A percentile compares a stretch with the other conserved stretches of the same genome.
phyloP scores from a whole-genome alignment of 2,113 vertebrate species.

The Bostrychus sinensis region DNA sequence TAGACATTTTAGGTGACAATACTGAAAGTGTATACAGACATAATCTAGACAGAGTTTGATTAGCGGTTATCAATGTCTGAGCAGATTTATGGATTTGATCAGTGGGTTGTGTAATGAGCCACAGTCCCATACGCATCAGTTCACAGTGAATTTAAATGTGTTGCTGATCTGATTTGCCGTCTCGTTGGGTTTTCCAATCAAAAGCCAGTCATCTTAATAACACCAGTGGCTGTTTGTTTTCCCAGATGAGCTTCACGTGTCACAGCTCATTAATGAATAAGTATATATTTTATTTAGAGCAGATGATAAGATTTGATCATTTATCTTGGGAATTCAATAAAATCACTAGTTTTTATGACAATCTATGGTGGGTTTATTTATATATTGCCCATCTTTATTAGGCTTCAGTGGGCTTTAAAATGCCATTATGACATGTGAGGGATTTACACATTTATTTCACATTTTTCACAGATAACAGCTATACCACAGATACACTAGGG shows the following conservation, averaged over 20 bases:
- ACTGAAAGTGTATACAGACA: neutral
- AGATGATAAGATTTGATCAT: neutral
- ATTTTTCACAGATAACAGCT: neutral
- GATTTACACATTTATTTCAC: neutral
- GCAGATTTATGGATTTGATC: neutral
- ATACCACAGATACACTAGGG: neutral
- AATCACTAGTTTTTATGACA: neutral
- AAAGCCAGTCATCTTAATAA: neutral
- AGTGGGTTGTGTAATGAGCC: neutral
- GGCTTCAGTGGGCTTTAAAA: neutral
- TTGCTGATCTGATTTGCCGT: slow-evolving; percentile 10
- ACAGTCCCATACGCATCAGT: neutral
- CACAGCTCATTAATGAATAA: slow-evolving; percentile 9
- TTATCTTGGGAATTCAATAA: neutral
- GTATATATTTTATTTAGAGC: neutral
- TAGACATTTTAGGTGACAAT: no score
- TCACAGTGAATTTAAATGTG: slow-evolving; percentile 2
- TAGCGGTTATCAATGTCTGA: neutral
- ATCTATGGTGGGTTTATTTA: neutral
- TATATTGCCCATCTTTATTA: neutral
- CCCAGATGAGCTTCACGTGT: neutral
- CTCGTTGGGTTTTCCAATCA: slow-evolving; percentile 17
- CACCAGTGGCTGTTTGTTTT: slow-evolving; percentile 13
- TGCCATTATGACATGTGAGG: neutral
- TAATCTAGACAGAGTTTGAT: neutral